phyloP scores from a whole-genome alignment of 2,797 vertebrate species.

The Lepilemur septentrionalis region DNA sequence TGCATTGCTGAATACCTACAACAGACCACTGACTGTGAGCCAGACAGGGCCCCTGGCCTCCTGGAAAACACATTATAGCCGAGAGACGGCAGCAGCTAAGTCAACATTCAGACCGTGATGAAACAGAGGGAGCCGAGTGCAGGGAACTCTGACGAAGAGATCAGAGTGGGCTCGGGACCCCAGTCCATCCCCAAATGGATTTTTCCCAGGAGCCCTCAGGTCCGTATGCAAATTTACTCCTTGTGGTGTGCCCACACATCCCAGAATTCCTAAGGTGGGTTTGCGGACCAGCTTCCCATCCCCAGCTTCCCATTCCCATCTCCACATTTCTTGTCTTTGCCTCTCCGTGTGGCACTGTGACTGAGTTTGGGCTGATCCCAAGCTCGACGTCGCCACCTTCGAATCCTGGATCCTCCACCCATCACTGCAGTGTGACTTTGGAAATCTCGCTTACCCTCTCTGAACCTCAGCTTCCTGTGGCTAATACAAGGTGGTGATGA shows the following conservation, averaged over 20 bases:
- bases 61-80: background rate
- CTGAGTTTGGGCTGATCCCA: background rate
- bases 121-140: background rate
- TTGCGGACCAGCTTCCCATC: background rate
- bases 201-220: background rate
- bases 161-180: background rate
- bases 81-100: background rate
- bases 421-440: background rate
- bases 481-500: background rate
- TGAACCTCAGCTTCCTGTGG: background rate
- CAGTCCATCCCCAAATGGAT: background rate
- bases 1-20: background rate
- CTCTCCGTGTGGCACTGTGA: too few species aligned
- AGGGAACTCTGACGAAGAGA: background rate
- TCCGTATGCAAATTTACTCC: background rate
- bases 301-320: too few species aligned
- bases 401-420: background rate
- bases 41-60: background rate
- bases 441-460: background rate
- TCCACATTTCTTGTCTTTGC: background rate
- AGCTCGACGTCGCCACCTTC: background rate
- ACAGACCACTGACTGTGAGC: too few species aligned
- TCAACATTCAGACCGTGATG: background rate
- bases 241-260: background rate
- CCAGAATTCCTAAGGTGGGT: background rate